phyloP scores from a whole-genome alignment of 2,797 vertebrate genomes.

The Poliocrania exsul region DNA sequence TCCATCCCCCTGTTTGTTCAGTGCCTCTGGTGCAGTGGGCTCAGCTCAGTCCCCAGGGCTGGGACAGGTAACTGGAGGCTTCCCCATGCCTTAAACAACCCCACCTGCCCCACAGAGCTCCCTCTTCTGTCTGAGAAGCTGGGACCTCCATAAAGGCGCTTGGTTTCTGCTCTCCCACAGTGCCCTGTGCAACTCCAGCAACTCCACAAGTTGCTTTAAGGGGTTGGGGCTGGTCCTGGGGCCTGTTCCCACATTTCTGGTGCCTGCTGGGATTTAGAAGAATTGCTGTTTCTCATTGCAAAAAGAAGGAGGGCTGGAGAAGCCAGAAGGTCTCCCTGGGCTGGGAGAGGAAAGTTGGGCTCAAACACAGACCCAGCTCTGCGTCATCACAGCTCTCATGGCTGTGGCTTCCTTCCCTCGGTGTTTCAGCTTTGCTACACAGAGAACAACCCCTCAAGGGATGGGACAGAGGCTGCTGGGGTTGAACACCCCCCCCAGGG shows the following conservation, averaged over 20 bases:
- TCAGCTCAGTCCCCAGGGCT: background rate
- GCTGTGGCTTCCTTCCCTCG: background rate
- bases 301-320: background rate
- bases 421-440: background rate
- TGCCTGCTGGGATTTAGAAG: background rate
- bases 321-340: accelerated
- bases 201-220: background rate
- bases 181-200: background rate
- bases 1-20: background rate
- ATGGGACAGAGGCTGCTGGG: accelerated
- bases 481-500: background rate
- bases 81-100: background rate
- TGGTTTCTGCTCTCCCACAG: background rate
- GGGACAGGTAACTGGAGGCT: background rate
- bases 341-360: background rate
- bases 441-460: background rate
- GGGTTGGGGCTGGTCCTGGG: background rate
- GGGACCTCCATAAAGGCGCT: background rate
- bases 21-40: background rate
- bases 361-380: accelerated
- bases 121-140: background rate
- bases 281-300: accelerated
- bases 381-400: background rate
- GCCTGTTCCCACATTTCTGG: accelerated
- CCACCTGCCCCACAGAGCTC: background rate